Percentiles rank a stretch among this genome's conserved stretches.
These are phyloP conservation scores for Meriones unguiculatus DNA, from an alignment of 2,113 vertebrate genomes.

Conservation along the genomic window DNA sequence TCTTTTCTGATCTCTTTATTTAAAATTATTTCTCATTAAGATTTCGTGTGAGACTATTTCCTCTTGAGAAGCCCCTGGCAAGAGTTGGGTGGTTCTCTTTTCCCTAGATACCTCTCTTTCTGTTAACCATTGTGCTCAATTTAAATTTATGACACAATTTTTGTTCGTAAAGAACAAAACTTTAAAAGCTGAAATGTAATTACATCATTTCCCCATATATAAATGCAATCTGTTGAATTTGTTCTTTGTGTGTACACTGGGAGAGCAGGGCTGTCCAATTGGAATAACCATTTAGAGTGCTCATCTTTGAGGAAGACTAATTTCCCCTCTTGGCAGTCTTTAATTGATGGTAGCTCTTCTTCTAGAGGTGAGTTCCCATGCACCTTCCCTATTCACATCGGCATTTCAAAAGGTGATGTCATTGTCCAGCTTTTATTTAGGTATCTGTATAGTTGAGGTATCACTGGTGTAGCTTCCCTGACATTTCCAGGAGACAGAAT, in stretches of 20 bases:
- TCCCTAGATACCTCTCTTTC: neutral
- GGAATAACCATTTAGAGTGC: neutral
- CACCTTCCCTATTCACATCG: neutral
- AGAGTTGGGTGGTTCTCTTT: neutral
- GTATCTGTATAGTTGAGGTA: neutral
- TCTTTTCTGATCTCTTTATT: slow-evolving; percentile 38
- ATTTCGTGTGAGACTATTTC: neutral
- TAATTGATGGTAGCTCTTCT: neutral
- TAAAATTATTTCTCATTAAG: slow-evolving; percentile 10
- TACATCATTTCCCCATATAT: neutral
- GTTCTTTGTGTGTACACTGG: neutral
- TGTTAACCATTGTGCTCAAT: neutral
- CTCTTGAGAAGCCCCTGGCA: neutral
- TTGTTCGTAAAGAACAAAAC: neutral
- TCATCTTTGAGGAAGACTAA: neutral
- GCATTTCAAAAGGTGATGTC: neutral
- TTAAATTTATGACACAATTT: neutral
- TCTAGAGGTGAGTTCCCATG: neutral
- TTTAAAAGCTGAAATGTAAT: neutral
- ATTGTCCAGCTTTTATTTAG: neutral
- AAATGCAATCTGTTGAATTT: too few species aligned
- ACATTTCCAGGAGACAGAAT: neutral
- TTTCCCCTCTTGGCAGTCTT: neutral
- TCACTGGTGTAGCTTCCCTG: neutral
- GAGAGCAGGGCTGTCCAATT: neutral